These are phyloP conservation scores for Alethe diademata DNA, from an alignment of 2,113 vertebrate genomes.

Conservation along the genomic window DNA sequence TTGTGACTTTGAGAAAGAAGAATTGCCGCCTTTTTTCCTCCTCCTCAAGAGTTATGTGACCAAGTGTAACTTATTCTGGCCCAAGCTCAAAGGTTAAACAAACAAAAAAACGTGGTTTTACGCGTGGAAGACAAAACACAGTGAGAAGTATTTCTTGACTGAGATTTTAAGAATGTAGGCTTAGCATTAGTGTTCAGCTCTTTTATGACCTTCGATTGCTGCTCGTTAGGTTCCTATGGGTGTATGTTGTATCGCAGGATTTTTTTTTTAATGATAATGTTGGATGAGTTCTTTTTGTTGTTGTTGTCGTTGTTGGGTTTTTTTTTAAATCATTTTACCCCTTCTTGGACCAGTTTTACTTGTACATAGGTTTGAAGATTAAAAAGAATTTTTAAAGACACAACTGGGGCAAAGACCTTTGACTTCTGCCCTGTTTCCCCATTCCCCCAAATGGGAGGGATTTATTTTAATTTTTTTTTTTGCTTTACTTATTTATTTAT, in stretches of 20 bases:
- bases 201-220: conserved; percentile 86
- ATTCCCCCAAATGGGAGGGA: conserved; percentile 76
- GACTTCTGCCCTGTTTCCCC: conserved; percentile 73
- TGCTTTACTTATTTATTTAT: conserved; percentile 58
- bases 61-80: conserved; percentile 77
- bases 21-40: conserved; percentile 57
- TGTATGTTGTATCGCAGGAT: conserved; percentile 80
- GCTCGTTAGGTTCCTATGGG: conserved; percentile 87
- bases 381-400: conserved; percentile 61
- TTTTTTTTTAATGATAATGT: conserved; percentile 59
- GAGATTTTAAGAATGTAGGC: conserved; percentile 92
- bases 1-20: conserved; percentile 54
- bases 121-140: conserved; percentile 69
- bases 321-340: conserved; percentile 44
- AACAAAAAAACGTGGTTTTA: conserved; percentile 24
- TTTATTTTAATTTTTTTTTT: conserved; percentile 26
- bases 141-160: conserved; percentile 74
- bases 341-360: conserved; percentile 73
- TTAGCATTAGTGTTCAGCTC: conserved; percentile 85
- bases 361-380: conserved; percentile 86
- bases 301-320: conserved; percentile 44
- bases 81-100: conserved; percentile 70
- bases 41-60: conserved; percentile 77
- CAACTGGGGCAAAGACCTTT: conserved; percentile 61
- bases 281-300: conserved; percentile 60